Evolutionary conservation across 1,140 invertebrate species (phyloP).

Genomic region (Pseudoatta argentina): DNA sequence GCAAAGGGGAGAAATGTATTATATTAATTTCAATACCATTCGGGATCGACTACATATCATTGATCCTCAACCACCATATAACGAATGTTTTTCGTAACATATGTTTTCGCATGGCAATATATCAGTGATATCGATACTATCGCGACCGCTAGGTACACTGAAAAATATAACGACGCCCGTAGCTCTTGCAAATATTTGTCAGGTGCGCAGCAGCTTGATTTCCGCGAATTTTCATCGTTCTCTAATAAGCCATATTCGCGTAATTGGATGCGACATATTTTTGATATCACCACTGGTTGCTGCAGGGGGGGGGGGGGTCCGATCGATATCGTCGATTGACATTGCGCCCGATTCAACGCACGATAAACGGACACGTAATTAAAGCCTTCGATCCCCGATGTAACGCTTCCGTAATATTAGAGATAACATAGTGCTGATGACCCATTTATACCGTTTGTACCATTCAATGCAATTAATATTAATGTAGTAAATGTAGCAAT

Average conservation of each 20-base stretch:
- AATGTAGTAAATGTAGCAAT: conserved; percentile 6
- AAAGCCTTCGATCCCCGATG: conserved; percentile 38
- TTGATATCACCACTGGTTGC: conserved; percentile 2
- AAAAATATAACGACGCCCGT: conserved; percentile 27
- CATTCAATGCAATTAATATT: conserved; percentile 50
- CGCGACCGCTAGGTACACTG: not conserved
- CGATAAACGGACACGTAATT: conserved; percentile 56
- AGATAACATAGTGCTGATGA: conserved; percentile 39
- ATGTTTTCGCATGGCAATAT: conserved; percentile 21
- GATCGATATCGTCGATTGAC: conserved; percentile 54
- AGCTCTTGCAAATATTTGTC: conserved; percentile 46
- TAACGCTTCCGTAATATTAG: conserved; percentile 51
- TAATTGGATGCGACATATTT: conserved; percentile 61
- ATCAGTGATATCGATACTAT: conserved; percentile 4
- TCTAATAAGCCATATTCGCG: conserved; percentile 46
- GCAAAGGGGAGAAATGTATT: conserved; percentile 1
- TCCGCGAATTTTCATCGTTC: conserved; percentile 42
- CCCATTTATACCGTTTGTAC: conserved; percentile 28
- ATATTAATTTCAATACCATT: conserved; percentile 39
- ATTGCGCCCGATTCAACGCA: conserved; percentile 39
- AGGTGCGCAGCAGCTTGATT: conserved; percentile 6
- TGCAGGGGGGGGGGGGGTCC: not conserved
- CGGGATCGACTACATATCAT: conserved; percentile 2
- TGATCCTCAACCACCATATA: not conserved
- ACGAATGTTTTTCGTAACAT: conserved; percentile 23